Conservation (phyloP, 30 jellyfish, hydroid and myxozoan genomes). For the Haliclystus octoradiatus region DNA sequence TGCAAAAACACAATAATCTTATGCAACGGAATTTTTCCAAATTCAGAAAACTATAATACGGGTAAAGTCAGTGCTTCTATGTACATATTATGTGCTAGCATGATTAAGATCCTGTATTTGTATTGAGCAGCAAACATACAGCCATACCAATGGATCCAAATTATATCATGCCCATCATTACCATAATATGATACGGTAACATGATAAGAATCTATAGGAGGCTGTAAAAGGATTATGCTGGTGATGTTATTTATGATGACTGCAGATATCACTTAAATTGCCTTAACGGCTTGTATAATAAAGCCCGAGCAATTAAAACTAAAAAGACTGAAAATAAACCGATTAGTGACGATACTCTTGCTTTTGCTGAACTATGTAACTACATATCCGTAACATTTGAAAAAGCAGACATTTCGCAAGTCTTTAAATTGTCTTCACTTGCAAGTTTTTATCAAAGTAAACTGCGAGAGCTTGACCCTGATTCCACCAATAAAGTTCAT, state of each 20-base stretch:
- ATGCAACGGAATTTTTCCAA: no score
- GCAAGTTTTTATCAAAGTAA: conserved; percentile 4
- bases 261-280: conserved; percentile 15
- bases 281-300: conserved; percentile 8
- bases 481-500: conserved; percentile 6
- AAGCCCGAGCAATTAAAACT: conserved; percentile 5
- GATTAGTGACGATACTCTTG: conserved; percentile 10
- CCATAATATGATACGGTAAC: no score
- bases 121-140: no score
- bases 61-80: no score
- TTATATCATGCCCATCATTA: no score
- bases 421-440: conserved; percentile 7
- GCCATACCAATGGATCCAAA: no score
- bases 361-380: conserved; percentile 28
- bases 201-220: no score
- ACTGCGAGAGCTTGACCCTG: conserved; percentile 5
- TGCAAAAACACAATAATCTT: no score
- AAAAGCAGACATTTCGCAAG: conserved; percentile 4
- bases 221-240: no score
- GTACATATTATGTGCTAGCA: no score
- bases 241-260: conserved; percentile 14
- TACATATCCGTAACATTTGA: conserved; percentile 6
- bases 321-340: conserved; percentile 7
- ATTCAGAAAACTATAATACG: no score
- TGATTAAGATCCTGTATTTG: no score